phyloP scores from a whole-genome alignment of 92 coral and sea anemone species.

The Phenganax marumi region DNA sequence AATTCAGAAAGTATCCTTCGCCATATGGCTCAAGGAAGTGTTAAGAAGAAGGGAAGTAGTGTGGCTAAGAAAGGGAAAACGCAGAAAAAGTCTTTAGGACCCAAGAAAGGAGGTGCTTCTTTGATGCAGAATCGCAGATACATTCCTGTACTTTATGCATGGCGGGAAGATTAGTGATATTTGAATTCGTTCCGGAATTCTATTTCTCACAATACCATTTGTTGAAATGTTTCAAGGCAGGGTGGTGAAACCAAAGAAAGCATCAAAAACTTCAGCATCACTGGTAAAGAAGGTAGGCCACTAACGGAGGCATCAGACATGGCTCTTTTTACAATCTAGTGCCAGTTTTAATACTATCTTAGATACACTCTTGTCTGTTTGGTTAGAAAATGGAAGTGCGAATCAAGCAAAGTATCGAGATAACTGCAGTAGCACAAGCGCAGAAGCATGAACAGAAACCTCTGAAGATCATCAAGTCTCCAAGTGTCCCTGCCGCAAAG shows the following conservation, averaged over 20 bases:
- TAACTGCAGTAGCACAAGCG: constrained; percentile 62
- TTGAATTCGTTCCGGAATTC: not conserved
- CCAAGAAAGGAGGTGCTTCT: constrained; percentile 82
- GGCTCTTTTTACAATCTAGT: not conserved
- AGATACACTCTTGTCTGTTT: not conserved
- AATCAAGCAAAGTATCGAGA: constrained; percentile 72
- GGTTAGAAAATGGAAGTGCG: constrained; percentile 60
- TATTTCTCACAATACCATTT: not conserved
- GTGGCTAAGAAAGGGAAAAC: constrained; percentile 61
- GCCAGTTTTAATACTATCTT: not conserved
- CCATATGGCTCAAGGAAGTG: constrained; percentile 85
- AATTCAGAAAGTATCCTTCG: not conserved
- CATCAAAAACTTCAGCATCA: not conserved
- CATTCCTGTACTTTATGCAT: not conserved
- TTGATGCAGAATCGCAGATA: not conserved
- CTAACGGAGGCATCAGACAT: not conserved
- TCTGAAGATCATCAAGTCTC: constrained; percentile 56
- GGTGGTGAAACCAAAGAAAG: constrained; percentile 20
- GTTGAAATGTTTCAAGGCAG: constrained; percentile 10
- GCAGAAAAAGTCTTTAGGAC: constrained; percentile 76
- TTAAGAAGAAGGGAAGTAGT: constrained; percentile 68
- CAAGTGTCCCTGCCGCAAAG: constrained; percentile 38
- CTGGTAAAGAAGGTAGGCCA: constrained; percentile 12
- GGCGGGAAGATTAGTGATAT: not conserved
- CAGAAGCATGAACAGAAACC: constrained; percentile 62